These are phyloP conservation scores for Nomada fucata DNA, from an alignment of 2,888 invertebrate species.

Conservation along the genomic window DNA sequence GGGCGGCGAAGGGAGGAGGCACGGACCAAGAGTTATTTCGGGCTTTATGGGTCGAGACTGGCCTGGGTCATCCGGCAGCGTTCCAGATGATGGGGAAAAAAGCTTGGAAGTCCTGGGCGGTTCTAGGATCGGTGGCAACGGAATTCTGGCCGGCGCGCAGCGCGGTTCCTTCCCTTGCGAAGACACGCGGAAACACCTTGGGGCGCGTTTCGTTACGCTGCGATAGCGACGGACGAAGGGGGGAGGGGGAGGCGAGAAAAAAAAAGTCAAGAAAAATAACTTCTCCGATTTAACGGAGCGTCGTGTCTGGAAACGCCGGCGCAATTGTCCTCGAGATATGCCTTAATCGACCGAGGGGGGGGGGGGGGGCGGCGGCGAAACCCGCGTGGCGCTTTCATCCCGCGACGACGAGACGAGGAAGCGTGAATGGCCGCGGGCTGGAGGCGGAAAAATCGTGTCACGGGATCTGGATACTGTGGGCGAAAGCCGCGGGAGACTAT, in stretches of 20 bases:
- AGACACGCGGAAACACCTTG: constrained; percentile 7
- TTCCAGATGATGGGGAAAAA: constrained; percentile 76
- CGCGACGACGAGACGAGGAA: constrained; percentile 8
- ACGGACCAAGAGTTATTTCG: constrained; percentile 82
- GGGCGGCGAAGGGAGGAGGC: constrained; percentile 50
- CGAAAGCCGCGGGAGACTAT: constrained; percentile 78
- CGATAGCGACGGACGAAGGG: not conserved
- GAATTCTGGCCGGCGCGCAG: constrained; percentile 44
- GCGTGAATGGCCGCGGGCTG: constrained; percentile 36
- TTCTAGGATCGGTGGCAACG: constrained; percentile 31
- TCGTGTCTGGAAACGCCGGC: not conserved
- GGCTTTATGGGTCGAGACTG: constrained; percentile 81
- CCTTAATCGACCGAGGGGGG: not conserved
- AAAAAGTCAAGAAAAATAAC: not conserved
- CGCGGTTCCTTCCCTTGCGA: constrained; percentile 12
- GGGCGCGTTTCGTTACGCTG: constrained; percentile 4
- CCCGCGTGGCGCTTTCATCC: constrained; percentile 25
- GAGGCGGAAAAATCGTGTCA: constrained; percentile 64
- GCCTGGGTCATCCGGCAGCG: constrained; percentile 78
- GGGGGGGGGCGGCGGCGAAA: not conserved
- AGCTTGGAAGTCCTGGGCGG: constrained; percentile 38
- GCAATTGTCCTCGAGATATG: not conserved
- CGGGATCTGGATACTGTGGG: constrained; percentile 71
- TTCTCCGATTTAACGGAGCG: not conserved
- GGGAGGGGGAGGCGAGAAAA: too few relatives aligned